Conservation (phyloP, 2,113 vertebrate species). For the Anhinga rufa region DNA sequence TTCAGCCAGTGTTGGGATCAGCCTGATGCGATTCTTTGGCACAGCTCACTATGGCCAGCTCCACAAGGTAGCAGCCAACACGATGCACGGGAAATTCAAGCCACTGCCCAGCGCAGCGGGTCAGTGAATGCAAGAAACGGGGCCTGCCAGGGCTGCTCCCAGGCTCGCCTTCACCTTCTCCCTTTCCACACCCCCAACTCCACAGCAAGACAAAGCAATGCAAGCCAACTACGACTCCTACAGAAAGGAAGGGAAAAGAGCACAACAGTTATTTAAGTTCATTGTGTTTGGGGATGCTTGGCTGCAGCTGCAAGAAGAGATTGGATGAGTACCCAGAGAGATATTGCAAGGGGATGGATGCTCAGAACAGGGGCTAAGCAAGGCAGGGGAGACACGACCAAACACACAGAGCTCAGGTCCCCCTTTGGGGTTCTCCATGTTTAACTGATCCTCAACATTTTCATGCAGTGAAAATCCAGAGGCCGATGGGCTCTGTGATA, state of each 20-base stretch:
- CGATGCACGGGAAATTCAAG: constrained; percentile 4
- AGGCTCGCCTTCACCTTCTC: background rate
- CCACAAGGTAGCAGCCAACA: background rate
- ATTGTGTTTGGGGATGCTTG: background rate
- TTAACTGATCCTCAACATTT: background rate
- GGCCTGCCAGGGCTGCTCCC: background rate
- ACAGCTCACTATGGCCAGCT: background rate
- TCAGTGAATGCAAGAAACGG: background rate
- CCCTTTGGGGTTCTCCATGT: background rate
- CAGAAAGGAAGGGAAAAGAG: background rate
- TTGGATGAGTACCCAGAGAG: background rate
- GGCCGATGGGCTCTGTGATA: background rate
- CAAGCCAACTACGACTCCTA: background rate
- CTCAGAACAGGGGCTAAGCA: background rate
- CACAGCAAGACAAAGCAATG: background rate
- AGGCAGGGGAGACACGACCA: background rate
- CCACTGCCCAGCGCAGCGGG: background rate
- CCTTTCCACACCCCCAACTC: constrained; percentile 15
- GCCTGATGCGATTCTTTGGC: constrained; percentile 57
- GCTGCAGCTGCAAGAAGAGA: background rate
- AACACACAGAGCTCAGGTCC: background rate
- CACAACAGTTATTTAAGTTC: background rate
- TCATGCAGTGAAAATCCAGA: background rate
- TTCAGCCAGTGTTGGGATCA: constrained; percentile 21
- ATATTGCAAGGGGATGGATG: background rate